A percentile compares a stretch with the other conserved stretches of the same genome.
phyloP scores from a whole-genome alignment of 2,888 invertebrate genomes.

The Acanthosoma haemorrhoidale region DNA sequence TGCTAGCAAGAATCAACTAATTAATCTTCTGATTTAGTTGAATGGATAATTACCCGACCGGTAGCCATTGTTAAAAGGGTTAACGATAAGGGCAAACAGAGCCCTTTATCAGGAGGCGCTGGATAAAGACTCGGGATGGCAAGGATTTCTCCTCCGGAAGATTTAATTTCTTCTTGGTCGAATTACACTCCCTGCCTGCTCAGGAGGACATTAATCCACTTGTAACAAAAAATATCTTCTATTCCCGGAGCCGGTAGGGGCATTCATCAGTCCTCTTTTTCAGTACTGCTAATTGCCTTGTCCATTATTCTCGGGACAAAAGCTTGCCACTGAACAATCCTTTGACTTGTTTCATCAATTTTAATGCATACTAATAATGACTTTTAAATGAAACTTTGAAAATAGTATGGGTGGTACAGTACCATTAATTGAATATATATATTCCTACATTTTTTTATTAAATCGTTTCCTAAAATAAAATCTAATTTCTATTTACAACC shows the following conservation, averaged over 20 bases:
- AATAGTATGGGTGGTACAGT: too few species aligned
- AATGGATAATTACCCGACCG: slow-evolving; percentile 32
- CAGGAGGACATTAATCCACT: background rate
- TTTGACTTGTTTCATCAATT: background rate
- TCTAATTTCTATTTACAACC: too few species aligned
- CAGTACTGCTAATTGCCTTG: slow-evolving; percentile 11
- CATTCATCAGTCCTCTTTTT: too few species aligned
- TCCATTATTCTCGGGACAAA: background rate
- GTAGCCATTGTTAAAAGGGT: slow-evolving; percentile 26
- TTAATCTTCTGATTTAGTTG: slow-evolving; percentile 37
- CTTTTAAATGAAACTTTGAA: too few species aligned
- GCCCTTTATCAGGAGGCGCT: slow-evolving; percentile 21
- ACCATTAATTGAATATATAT: too few species aligned
- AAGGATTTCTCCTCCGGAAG: background rate
- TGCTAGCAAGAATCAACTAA: slow-evolving; percentile 33
- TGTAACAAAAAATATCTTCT: background rate
- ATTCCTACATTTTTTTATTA: too few species aligned
- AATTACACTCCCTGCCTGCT: background rate
- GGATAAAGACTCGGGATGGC: background rate
- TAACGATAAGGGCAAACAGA: slow-evolving; percentile 30
- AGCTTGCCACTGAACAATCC: background rate
- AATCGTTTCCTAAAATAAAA: too few species aligned
- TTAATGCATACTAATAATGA: too few species aligned
- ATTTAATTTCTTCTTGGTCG: slow-evolving; percentile 14
- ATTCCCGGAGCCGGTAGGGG: too few species aligned